Base-by-base conservation (phyloP, 2,888 invertebrate genomes). In the Epistrophe grossulariae region DNA sequence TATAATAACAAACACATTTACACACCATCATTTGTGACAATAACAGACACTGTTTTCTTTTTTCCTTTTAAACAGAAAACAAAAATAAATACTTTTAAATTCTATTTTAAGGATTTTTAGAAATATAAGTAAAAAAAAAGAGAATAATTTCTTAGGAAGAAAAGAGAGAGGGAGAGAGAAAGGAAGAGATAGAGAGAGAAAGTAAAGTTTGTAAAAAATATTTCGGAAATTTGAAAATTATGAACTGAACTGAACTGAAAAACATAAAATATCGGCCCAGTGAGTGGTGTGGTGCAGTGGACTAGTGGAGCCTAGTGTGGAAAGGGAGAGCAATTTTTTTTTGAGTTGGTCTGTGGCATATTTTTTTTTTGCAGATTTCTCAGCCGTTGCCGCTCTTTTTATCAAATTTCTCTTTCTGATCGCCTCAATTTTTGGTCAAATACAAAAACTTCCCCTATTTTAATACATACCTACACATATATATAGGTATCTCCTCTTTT, bases 41-140 rank as follows among this genome's bases (percentile, higher is more conserved):
- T 31, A 55, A 31, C 28, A 31, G 15, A 55, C 24, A 31, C 8
- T 31, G 28, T 55, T 55, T 31, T 52, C 8, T 52, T 24, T 50
- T 19, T 19, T 19, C 19, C 19, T 28, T 24, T 24, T 28, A 15
- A 15, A 24, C 19, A 15, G 15, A 55, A 55, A 13, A 28, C 15
- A 55, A 7, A 52, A 55, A 55, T 31, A 28, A 55, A 13, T 24
- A 7, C 52, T 55, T 55, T 9, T 4, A 55, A 31, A 55, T 15
- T 55, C 55, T 55, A 55, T 55, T 55, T 55, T 55, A 31, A 55
- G 55, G 55, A 55, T 55, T 55, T 31, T 55, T 55, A 15, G 15
- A 55, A 55, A 55, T n/a, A 55, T 7, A 55, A 28, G 24, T 31
- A 55, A 15, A 28, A 55, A 9, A 55, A 55, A 15, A 35, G 11